Base-by-base conservation (phyloP, 2,888 invertebrate species). In the Apodemia zela region DNA sequence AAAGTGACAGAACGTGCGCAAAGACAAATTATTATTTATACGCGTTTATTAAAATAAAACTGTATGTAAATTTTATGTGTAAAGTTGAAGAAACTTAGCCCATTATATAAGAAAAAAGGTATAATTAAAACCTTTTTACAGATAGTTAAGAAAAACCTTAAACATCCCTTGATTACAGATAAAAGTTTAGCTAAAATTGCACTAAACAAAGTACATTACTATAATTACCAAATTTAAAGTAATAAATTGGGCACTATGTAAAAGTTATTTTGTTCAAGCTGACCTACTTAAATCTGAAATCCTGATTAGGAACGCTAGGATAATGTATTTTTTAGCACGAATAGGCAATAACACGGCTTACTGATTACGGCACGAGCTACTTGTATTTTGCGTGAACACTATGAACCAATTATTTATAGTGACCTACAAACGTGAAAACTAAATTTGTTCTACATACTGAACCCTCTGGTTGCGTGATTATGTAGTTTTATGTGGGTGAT, bases 361-460 rank as follows among this genome's bases (percentile, higher is more conserved):
- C 62, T 54, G 54, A 62, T 63, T 66, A 68, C 64, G 18, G 59
- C 66, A 57, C 57, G 61, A 63, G 63, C 68, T 68, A 62, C 63
- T 60, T 60, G 68, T 69, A 66, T 71, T 71, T 72, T 69, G 69
- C 71, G 71, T 73, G 72, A 68, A 68, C 66, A 63, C 49, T 63
- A 47, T 61, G 66, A 64, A 63, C 69, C 73, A 73, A 75, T 74
- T 83, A 83, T 73, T 75, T 72, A 73, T 74, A 75, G 71, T 80
- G 84, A 83, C 87, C 87, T 78, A 75, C 81, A 84, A 81, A 76
- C 69, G 69, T 67, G 73, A 66, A 65, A 65, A 64, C 66, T 66
- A 65, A 66, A 66, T 63, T 63, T 61, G 61, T 59, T 51, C 60
- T 60, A 57, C 51, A 59, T 61, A 63, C 60, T 62, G 35, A 62